Evolutionary conservation across 2,113 vertebrate species (phyloP), one percentile per base, ranked within the genome.

Genomic region (Calyptomena viridis): DNA sequence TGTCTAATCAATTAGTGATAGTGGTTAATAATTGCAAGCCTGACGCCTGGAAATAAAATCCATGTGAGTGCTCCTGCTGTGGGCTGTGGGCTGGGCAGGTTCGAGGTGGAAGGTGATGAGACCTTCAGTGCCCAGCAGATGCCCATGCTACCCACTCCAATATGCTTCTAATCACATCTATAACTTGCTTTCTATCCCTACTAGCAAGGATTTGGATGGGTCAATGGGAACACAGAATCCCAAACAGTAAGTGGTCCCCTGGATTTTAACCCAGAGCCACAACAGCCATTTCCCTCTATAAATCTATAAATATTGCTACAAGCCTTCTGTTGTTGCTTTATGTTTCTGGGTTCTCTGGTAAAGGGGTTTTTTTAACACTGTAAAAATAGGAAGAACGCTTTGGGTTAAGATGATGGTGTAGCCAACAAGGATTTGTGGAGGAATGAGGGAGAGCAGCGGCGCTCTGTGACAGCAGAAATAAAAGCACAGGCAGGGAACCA

Each of bases 371-470:
- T 42, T 47, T 3, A 27, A 46, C 58, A 50, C 33, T 46, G 33
- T 6, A n/a, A 16, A 63, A 69, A 22, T 7, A 37, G 40, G 23
- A 87, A 78, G 47, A 52, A 88, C 68, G 8, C 17, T 9, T 12
- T 72, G 18, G 31, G 19, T 42, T 84, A 18, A 76, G 60, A 17
- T 24, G 39, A 18, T 22, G 35, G n/a, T 50, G 39, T 50, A 53
- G 40, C 25, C 3, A 2, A 6, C 14, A 40, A 52, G 39, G n/a
- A 60, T 60, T 62, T 72, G 55, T 62, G 76, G 37, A 84, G 40
- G 44, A 82, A 39, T 1, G 4, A 84, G 44, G 42, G 27, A 63
- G 5, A 75, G 30, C 60, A 60, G 60, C 1, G 0, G 15, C 0
- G 0, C 52, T 81, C 39, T 82, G 52, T 75, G 77, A 76, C 19